A percentile compares a stretch with the other conserved stretches of the same genome.
phyloP scores from a whole-genome alignment of 2,888 invertebrate species.

The Brachyptera putata region DNA sequence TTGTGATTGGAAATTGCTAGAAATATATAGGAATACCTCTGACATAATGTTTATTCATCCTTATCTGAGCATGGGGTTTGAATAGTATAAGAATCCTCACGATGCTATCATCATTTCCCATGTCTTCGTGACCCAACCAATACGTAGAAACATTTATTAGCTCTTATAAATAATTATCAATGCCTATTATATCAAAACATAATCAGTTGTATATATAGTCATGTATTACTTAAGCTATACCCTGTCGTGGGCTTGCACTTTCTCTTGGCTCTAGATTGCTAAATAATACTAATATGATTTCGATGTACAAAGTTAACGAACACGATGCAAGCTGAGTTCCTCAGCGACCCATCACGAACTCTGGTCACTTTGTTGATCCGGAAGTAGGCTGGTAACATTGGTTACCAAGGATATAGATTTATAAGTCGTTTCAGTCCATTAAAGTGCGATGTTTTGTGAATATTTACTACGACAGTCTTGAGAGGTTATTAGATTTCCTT shows the following conservation, averaged over 20 bases:
- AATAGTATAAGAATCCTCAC: not conserved
- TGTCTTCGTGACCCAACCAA: conserved; percentile 2
- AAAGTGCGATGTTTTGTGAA: no score
- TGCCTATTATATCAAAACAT: conserved; percentile 13
- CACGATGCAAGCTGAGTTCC: no score
- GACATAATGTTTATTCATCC: conserved; percentile 1
- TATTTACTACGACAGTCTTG: no score
- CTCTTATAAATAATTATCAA: conserved; percentile 10
- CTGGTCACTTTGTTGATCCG: no score
- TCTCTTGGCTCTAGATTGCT: conserved; percentile 20
- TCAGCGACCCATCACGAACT: no score
- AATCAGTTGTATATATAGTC: conserved; percentile 21
- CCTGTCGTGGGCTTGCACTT: conserved; percentile 16
- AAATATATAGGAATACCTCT: no score
- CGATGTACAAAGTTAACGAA: not conserved
- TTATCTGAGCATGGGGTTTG: not conserved
- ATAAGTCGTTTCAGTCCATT: no score
- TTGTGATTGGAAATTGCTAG: no score
- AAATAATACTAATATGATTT: conserved; percentile 18
- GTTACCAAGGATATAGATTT: no score
- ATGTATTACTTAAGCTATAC: conserved; percentile 6
- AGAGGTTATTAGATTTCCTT: no score
- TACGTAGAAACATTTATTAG: conserved; percentile 9
- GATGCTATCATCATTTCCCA: not conserved
- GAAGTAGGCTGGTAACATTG: no score